Evolutionary conservation across 1,140 invertebrate species (phyloP).

Genomic region (Muscidifurax raptorellus): DNA sequence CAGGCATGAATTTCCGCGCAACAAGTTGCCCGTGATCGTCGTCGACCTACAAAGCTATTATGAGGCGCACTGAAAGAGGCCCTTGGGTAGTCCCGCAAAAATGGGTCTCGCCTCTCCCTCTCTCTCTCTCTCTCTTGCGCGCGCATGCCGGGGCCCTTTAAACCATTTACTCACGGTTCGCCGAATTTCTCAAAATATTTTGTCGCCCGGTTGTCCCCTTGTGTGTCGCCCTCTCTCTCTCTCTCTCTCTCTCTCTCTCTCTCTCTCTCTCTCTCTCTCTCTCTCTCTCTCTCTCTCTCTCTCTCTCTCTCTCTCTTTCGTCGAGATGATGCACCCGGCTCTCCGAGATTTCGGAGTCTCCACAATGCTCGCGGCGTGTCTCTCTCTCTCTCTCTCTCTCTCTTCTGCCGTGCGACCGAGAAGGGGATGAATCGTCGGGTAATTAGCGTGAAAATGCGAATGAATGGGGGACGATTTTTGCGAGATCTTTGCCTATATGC

Average conservation of each 20-base stretch:
- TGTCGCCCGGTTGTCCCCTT: conserved; percentile 64
- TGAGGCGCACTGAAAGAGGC: background rate
- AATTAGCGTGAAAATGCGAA: conserved; percentile 40
- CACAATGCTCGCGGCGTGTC: background rate
- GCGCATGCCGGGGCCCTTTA: conserved; percentile 59
- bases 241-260: background rate
- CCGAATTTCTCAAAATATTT: conserved; percentile 71
- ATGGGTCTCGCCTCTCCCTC: background rate
- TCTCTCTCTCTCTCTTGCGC: background rate
- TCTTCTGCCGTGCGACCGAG: background rate
- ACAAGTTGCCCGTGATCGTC: conserved; percentile 66
- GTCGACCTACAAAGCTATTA: conserved; percentile 16
- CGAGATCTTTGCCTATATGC: background rate
- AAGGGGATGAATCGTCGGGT: background rate
- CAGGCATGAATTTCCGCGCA: conserved; percentile 70
- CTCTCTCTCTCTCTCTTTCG: background rate
- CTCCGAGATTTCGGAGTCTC: background rate
- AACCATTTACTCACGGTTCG: conserved; percentile 71
- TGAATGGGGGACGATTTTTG: background rate
- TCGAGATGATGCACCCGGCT: background rate
- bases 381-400: background rate
- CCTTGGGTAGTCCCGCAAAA: conserved; percentile 1
- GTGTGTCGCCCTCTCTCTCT: conserved; percentile 36
- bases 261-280: background rate
- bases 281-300: conserved; percentile 5